These are phyloP conservation scores for Psephotus haematonotus DNA, from an alignment of 2,113 vertebrate species.

Conservation along the genomic window DNA sequence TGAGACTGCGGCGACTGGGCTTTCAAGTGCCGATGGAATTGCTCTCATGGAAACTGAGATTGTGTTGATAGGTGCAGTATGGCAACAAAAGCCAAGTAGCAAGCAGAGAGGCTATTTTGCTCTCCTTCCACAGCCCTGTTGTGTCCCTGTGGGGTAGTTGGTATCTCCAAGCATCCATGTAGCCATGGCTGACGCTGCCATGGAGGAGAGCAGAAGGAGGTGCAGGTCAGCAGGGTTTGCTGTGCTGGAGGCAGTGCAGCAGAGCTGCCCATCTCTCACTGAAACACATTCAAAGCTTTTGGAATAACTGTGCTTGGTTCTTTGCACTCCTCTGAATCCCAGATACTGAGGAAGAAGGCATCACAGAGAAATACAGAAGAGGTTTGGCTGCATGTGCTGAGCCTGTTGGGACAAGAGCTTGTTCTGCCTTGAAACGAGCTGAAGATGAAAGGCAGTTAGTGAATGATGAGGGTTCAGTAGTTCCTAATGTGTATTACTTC, in stretches of 20 bases:
- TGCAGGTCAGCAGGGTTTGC: background rate
- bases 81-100: background rate
- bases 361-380: background rate
- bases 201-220: background rate
- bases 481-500: background rate
- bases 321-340: background rate
- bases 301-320: background rate
- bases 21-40: background rate
- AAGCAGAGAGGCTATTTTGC: background rate
- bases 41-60: background rate
- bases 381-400: accelerated
- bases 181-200: background rate
- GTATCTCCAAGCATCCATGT: background rate
- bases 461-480: background rate
- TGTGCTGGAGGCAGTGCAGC: accelerated
- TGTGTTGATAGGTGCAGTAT: background rate
- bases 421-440: background rate
- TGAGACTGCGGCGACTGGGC: background rate
- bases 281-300: background rate
- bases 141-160: background rate
- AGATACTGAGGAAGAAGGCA: accelerated
- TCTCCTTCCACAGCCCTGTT: background rate
- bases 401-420: background rate
- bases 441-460: background rate
- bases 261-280: accelerated